Evolutionary conservation across 2,113 vertebrate species (phyloP), one percentile per base, ranked within the genome.

Genomic region (Cottus gobio): DNA sequence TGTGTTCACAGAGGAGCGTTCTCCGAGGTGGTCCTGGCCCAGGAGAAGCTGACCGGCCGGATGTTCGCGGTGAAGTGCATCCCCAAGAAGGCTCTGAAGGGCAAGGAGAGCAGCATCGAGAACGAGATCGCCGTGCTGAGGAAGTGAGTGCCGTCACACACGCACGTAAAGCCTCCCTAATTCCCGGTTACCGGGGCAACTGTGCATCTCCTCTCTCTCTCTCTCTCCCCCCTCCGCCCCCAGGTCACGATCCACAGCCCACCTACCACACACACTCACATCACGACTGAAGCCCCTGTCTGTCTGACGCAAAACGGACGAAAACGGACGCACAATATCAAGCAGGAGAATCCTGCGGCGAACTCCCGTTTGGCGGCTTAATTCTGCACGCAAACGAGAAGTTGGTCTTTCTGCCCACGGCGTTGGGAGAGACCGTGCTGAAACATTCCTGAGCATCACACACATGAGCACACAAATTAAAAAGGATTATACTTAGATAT

Each of bases 41-140:
- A 99, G 93, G 96, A 99, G 85, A 96, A 94, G 87, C 92, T 95
- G 0, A 98, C 95, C 7, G 95, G 96, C 20, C 97, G 97, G 78
- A 97, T 97, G 87, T 99, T 97, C 74, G 98, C 98, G 0, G 96
- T 99, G 76, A 99, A 99, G 90, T 99, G 98, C 90, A 98, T 99
- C 85, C 97, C 98, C 5, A 99, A 99, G 95, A 99, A 98, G 90
- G 97, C 98, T 2, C 95, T 99, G 90, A 98, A 99, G 87, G 98
- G 98, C 80, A 99, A 99, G 75, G 98, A 99, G 85, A 99, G 96
- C 96, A 99, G 97, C 94, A 98, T 99, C 61, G 98, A 99, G 90
- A 98, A 99, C 39, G 98, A 99, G 93, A 99, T 99, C 1, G 96
- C 97, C 0, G 97, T 99, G 26, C 95, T 99, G 79, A 96, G 96